Conservation (phyloP, 2,888 invertebrate species). For the Phalangium opilio region DNA sequence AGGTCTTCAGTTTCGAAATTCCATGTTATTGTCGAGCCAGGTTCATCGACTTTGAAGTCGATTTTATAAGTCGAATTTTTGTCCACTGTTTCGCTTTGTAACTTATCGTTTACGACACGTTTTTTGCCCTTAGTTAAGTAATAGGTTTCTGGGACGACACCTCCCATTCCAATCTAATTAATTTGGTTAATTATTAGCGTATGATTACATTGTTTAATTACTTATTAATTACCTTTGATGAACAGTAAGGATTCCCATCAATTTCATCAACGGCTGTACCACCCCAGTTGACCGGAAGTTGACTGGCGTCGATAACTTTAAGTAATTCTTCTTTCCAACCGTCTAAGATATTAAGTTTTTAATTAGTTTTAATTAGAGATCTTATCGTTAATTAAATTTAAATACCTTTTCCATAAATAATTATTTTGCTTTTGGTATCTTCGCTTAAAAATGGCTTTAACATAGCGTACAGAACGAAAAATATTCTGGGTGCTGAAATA, state of each 20-base stretch:
- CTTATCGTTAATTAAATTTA: too few relatives aligned
- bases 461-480: conserved; percentile 68
- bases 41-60: conserved; percentile 50
- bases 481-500: conserved; percentile 73
- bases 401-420: too few relatives aligned
- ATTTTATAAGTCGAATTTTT: conserved; percentile 63
- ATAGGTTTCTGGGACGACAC: conserved; percentile 63
- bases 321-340: too few relatives aligned
- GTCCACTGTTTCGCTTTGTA: conserved; percentile 49
- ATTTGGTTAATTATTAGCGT: too few relatives aligned
- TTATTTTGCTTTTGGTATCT: conserved; percentile 41
- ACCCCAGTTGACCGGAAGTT: too few relatives aligned
- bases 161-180: conserved; percentile 58
- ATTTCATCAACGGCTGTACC: too few relatives aligned
- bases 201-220: too few relatives aligned
- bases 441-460: conserved; percentile 77
- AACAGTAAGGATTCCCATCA: too few relatives aligned
- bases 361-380: too few relatives aligned
- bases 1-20: conserved; percentile 70
- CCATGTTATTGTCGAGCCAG: conserved; percentile 68
- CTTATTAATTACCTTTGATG: too few relatives aligned
- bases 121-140: conserved; percentile 42
- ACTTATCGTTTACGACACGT: conserved; percentile 35
- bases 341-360: too few relatives aligned
- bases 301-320: too few relatives aligned